A percentile compares a stretch with the other conserved stretches of the same genome.
These are phyloP conservation scores for Kobus ellipsiprymnus DNA, from an alignment of 2,113 vertebrate species.

Conservation along the genomic window DNA sequence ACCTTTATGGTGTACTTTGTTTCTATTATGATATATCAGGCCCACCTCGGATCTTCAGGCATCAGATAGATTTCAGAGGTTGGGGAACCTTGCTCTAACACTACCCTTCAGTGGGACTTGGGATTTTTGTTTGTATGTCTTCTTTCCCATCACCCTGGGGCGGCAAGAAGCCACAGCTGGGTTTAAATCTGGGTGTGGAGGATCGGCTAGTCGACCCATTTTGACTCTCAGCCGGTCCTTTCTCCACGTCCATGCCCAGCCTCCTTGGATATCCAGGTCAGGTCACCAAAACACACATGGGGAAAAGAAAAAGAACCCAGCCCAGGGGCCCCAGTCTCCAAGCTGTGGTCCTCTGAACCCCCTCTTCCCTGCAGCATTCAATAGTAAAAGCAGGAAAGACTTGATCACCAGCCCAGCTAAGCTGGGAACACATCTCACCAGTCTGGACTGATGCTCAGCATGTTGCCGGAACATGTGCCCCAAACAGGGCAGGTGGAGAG, in stretches of 20 bases:
- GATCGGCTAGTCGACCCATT: rapidly evolving
- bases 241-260: rapidly evolving
- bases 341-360: not conserved
- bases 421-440: not conserved
- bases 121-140: not conserved
- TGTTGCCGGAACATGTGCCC: not conserved
- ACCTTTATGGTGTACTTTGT: not conserved
- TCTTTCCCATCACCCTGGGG: not conserved
- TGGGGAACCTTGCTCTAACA: not conserved
- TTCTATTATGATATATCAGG: not conserved
- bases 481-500: conserved; percentile 6
- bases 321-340: not conserved
- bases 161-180: not conserved
- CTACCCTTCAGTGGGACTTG: not conserved
- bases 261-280: not conserved
- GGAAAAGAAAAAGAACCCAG: not conserved
- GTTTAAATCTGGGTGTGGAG: not conserved
- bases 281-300: not conserved
- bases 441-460: not conserved
- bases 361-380: not conserved
- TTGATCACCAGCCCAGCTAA: too few species aligned
- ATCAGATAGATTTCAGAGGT: not conserved
- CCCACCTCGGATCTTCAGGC: not conserved
- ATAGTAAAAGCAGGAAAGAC: not conserved
- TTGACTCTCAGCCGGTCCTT: not conserved